phyloP scores from a whole-genome alignment of 2,797 vertebrate genomes.

The Myotis myotis region DNA sequence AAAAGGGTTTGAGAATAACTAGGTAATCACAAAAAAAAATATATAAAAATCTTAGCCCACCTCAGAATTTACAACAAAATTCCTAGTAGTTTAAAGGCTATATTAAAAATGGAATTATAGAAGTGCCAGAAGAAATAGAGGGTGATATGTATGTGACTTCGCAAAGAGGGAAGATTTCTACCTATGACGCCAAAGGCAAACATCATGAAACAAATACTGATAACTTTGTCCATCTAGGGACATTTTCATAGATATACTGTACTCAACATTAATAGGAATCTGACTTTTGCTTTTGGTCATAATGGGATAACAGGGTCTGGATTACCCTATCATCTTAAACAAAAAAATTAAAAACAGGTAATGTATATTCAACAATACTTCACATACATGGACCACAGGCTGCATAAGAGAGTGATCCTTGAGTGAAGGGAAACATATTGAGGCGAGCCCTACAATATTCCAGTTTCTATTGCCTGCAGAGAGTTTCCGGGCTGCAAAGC shows the following conservation, averaged over 20 bases:
- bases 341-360: not conserved
- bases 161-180: not conserved
- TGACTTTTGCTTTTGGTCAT: not conserved
- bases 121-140: not conserved
- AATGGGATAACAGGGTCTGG: not conserved
- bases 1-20: not conserved
- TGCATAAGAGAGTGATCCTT: not conserved
- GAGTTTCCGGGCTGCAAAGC: not conserved
- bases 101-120: not conserved
- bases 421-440: not conserved
- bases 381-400: not conserved
- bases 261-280: not conserved
- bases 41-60: not conserved
- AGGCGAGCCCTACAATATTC: not conserved
- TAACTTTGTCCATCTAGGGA: not conserved
- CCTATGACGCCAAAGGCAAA: not conserved
- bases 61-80: not conserved
- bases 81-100: not conserved
- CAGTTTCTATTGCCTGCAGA: not conserved
- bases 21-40: not conserved
- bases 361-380: not conserved
- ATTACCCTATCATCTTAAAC: not conserved
- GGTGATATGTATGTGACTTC: not conserved
- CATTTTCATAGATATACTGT: not conserved
- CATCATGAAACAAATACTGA: not conserved